phyloP scores from a whole-genome alignment of 2,888 invertebrate genomes.

The Drosophila anomelani region DNA sequence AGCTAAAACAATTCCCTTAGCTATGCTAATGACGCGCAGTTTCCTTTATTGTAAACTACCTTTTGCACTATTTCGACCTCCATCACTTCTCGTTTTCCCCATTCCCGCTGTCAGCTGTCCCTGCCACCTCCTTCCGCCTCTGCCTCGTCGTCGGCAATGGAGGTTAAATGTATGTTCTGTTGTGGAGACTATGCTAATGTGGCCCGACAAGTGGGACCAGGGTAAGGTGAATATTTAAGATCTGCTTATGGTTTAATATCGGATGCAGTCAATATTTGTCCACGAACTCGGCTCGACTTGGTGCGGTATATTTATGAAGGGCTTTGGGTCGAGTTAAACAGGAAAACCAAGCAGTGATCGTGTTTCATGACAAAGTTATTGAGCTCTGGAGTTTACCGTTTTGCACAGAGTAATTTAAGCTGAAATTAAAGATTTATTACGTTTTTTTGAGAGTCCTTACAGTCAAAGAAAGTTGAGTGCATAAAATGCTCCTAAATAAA shows the following conservation, averaged over 20 bases:
- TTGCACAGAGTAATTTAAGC: not conserved
- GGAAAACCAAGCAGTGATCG: not conserved
- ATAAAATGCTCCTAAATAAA: not conserved
- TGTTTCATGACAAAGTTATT: not conserved
- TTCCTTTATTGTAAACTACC: slow-evolving; percentile 53
- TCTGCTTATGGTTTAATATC: slow-evolving; percentile 21
- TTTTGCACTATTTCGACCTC: slow-evolving; percentile 42
- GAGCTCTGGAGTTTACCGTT: not conserved
- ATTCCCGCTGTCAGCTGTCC: slow-evolving; percentile 28
- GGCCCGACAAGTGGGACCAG: not conserved
- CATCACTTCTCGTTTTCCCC: slow-evolving; percentile 29
- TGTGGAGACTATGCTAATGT: slow-evolving; percentile 45
- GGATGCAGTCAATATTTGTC: slow-evolving; percentile 23
- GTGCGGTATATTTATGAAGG: not conserved
- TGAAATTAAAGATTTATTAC: not conserved
- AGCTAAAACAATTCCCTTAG: slow-evolving; percentile 50
- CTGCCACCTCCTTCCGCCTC: slow-evolving; percentile 1
- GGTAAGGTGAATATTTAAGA: slow-evolving; percentile 32
- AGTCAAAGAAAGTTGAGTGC: not conserved
- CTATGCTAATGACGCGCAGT: slow-evolving; percentile 73
- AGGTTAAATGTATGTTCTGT: slow-evolving; percentile 46
- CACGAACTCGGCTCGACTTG: not conserved
- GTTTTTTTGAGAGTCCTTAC: not conserved
- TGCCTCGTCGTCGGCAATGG: slow-evolving; percentile 10
- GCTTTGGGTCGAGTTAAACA: not conserved